A percentile compares a stretch with the other conserved stretches of the same genome.
phyloP scores from a whole-genome alignment of 2,113 vertebrate genomes.

The Hylia prasina region DNA sequence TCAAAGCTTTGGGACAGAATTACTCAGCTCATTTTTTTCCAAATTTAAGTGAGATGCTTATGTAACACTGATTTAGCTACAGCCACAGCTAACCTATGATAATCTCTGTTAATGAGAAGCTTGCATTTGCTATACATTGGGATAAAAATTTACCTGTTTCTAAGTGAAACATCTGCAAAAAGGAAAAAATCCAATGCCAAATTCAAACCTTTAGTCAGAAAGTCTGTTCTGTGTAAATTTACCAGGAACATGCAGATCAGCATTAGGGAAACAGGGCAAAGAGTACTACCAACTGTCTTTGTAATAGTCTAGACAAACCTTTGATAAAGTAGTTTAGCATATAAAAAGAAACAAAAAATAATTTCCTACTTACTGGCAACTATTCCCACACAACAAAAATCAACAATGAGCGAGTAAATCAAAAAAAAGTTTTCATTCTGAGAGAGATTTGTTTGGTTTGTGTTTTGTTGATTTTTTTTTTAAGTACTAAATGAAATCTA shows the following conservation, averaged over 20 bases:
- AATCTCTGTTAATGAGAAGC: not conserved
- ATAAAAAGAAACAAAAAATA: not conserved
- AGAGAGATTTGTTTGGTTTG: not conserved
- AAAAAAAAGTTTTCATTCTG: not conserved
- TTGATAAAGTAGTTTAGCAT: not conserved
- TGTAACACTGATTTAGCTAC: not conserved
- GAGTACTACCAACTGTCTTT: not conserved
- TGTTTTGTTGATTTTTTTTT: not conserved
- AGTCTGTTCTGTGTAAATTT: not conserved
- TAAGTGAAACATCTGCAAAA: not conserved
- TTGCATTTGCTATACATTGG: not conserved
- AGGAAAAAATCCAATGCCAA: not conserved
- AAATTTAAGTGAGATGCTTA: rapidly evolving
- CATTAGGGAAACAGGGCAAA: not conserved
- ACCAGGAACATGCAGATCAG: not conserved
- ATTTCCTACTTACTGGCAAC: not conserved
- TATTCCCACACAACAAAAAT: not conserved
- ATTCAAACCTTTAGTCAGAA: not conserved
- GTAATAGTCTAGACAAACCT: not conserved
- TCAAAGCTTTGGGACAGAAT: not conserved
- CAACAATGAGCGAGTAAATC: not conserved
- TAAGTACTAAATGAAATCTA: not conserved
- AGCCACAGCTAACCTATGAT: not conserved
- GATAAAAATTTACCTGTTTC: not conserved
- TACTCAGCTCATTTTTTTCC: not conserved